These are phyloP conservation scores for Tridacna crocea DNA, from an alignment of 2,888 invertebrate species.

Conservation along the genomic window DNA sequence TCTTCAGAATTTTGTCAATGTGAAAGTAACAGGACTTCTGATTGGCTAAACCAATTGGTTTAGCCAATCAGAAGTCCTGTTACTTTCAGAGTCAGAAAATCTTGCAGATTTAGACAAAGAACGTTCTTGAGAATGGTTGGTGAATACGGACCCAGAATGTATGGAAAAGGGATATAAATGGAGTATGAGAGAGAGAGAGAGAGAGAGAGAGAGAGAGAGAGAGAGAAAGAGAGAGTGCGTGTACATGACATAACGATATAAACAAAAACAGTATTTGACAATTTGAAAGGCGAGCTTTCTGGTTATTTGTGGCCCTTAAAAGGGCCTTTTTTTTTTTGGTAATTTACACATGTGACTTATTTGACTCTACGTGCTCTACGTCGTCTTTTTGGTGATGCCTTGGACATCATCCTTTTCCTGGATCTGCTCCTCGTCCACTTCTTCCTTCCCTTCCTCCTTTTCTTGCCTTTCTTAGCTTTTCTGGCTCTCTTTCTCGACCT, in stretches of 20 bases:
- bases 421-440: conserved; percentile 29
- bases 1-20: too few species aligned
- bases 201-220: background rate
- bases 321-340: conserved; percentile 55
- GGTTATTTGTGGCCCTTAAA: conserved; percentile 57
- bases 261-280: background rate
- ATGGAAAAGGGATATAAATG: too few species aligned
- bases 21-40: too few species aligned
- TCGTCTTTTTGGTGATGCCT: conserved; percentile 36
- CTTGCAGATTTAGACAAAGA: too few species aligned
- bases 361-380: conserved; percentile 47
- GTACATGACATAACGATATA: background rate
- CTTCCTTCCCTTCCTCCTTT: conserved; percentile 20
- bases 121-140: too few species aligned
- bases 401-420: conserved; percentile 29
- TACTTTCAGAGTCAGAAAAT: too few species aligned
- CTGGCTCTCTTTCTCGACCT: conserved; percentile 19
- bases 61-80: too few species aligned
- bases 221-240: background rate
- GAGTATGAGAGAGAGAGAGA: too few species aligned
- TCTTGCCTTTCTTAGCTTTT: conserved; percentile 27
- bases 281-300: conserved; percentile 9
- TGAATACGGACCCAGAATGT: too few species aligned
- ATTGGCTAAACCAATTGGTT: too few species aligned
- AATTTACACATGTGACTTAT: conserved; percentile 48